Percentiles rank a stretch among this genome's conserved stretches.
Evolutionary conservation across 2,797 vertebrate species (phyloP).

Genomic region (Capromys pilorides): DNA sequence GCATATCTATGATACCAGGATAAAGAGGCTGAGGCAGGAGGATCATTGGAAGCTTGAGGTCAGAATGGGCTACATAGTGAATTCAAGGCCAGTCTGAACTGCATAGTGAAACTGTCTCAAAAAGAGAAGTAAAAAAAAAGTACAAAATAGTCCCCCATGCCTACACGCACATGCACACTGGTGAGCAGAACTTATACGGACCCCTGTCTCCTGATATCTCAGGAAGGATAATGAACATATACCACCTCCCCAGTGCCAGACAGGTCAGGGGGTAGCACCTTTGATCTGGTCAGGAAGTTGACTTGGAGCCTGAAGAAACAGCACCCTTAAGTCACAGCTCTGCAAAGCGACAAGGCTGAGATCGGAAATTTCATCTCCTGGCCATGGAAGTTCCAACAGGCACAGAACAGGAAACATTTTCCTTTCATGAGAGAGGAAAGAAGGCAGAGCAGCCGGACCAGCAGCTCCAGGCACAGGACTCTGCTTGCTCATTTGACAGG

Average conservation of each 20-base stretch:
- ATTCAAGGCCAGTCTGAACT: background rate
- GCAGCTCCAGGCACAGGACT: rapidly evolving
- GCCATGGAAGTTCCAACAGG: background rate
- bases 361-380: background rate
- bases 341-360: background rate
- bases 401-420: background rate
- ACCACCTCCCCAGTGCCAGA: background rate
- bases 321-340: background rate
- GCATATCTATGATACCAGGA: background rate
- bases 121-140: no score
- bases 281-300: background rate
- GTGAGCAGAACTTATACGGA: background rate
- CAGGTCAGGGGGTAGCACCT: no score
- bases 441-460: rapidly evolving
- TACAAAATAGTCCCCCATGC: background rate
- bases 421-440: background rate
- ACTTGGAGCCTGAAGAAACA: background rate
- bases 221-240: rapidly evolving
- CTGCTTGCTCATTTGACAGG: constrained; percentile 7
- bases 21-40: background rate
- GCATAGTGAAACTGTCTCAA: background rate
- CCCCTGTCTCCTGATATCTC: background rate
- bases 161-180: background rate
- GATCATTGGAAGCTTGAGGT: background rate
- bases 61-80: background rate